Percentiles rank a stretch among this genome's conserved stretches.
phyloP scores from a whole-genome alignment of 2,797 vertebrate species.

The Argyrosomus regius region DNA sequence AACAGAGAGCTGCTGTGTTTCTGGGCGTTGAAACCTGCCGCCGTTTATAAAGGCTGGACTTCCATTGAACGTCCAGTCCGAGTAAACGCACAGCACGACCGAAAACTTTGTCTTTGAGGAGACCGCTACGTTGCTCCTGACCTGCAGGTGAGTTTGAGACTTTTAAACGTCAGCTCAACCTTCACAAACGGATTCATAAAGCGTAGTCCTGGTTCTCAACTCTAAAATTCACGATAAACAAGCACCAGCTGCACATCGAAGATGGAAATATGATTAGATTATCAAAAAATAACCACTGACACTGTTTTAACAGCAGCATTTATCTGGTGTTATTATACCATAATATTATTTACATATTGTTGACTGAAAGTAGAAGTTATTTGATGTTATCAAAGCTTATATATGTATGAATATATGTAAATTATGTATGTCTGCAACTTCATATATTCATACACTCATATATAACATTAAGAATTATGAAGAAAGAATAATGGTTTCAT shows the following conservation, averaged over 20 bases:
- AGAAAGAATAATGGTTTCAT: not conserved
- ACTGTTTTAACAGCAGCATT: not conserved
- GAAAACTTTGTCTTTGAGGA: not conserved
- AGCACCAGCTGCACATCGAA: not conserved
- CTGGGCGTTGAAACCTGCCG: conserved; percentile 43
- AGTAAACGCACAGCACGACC: rapidly evolving
- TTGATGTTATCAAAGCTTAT: not conserved
- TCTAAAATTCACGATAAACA: not conserved
- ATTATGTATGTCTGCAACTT: not conserved
- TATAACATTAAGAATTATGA: not conserved
- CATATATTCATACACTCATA: not conserved
- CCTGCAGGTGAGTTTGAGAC: conserved; percentile 57
- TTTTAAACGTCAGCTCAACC: not conserved
- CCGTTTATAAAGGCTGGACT: conserved; percentile 20
- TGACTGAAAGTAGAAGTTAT: not conserved
- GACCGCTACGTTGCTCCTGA: not conserved
- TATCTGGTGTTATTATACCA: not conserved
- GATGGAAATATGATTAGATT: not conserved
- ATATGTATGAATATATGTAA: not conserved
- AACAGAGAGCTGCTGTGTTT: conserved; percentile 21
- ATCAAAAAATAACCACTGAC: not conserved
- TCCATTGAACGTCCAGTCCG: not conserved
- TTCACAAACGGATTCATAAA: not conserved
- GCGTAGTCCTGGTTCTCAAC: not conserved
- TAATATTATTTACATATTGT: not conserved